phyloP scores from a whole-genome alignment of 2,113 vertebrate species.

The Ameiurus melas region DNA sequence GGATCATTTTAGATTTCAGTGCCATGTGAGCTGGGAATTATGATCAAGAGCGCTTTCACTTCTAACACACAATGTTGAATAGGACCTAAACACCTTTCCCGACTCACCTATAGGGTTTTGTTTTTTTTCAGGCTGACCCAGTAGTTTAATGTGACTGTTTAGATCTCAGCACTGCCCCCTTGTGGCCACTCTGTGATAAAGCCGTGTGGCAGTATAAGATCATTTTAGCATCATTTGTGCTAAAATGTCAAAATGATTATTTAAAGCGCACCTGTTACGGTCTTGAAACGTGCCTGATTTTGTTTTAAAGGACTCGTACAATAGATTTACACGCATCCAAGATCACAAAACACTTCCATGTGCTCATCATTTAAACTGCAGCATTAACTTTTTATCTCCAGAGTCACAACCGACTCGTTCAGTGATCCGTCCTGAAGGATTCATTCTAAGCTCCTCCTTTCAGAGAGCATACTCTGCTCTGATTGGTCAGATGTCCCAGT shows the following conservation, averaged over 20 bases:
- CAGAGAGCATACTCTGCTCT: no score
- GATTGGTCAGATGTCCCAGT: no score
- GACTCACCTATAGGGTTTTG: neutral
- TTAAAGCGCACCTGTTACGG: no score
- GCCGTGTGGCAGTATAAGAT: neutral
- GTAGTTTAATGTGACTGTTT: neutral
- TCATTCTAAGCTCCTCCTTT: no score
- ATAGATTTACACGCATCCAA: no score
- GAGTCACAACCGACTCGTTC: no score
- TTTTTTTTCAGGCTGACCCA: neutral
- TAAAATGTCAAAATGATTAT: neutral
- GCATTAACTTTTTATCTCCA: no score
- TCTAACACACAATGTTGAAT: neutral
- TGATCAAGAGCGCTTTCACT: neutral
- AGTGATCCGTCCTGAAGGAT: no score
- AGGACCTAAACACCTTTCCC: neutral
- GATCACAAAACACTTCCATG: no score
- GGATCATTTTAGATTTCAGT: neutral
- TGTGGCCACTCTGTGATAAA: neutral
- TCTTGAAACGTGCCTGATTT: no score
- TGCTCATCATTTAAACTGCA: no score
- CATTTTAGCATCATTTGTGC: neutral
- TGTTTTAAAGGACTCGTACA: no score
- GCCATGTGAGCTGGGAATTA: neutral
- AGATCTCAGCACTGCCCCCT: constrained; percentile 21